Conservation (phyloP, 2,888 invertebrate genomes). For the Mesochorus sp. region DNA sequence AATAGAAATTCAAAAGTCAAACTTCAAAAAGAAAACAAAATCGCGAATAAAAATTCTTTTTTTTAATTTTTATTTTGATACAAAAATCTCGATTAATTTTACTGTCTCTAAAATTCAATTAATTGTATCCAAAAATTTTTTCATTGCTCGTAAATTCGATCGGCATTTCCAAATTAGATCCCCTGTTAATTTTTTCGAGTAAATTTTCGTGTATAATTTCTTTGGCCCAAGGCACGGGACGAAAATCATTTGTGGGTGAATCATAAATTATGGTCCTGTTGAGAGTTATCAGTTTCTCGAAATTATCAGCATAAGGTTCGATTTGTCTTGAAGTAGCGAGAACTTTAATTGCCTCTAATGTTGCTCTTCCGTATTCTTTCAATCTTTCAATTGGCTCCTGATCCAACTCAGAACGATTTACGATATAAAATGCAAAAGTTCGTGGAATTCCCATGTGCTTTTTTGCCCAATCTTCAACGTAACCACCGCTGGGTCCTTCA, state of each 20-base stretch:
- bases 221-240: constrained; percentile 42
- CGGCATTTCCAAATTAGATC: constrained; percentile 51
- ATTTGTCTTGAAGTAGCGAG: constrained; percentile 40
- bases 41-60: background rate
- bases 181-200: constrained; percentile 48
- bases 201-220: constrained; percentile 44
- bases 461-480: constrained; percentile 55
- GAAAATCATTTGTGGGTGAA: background rate
- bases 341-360: constrained; percentile 38
- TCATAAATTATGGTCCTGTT: constrained; percentile 6
- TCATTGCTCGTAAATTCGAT: constrained; percentile 29
- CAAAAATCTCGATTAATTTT: background rate
- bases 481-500: constrained; percentile 45
- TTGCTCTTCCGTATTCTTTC: constrained; percentile 44
- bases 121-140: constrained; percentile 19
- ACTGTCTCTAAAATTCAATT: constrained; percentile 11
- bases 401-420: background rate
- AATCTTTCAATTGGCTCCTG: background rate
- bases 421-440: constrained; percentile 52
- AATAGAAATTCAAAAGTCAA: too few species aligned
- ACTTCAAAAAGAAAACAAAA: background rate
- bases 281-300: constrained; percentile 44
- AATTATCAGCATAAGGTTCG: constrained; percentile 43
- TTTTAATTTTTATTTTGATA: background rate
- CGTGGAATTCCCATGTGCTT: constrained; percentile 53